Evolutionary conservation across 2,888 invertebrate genomes (phyloP), one percentile per base, ranked within the genome.

Genomic region (Chymomyza procnemis): DNA sequence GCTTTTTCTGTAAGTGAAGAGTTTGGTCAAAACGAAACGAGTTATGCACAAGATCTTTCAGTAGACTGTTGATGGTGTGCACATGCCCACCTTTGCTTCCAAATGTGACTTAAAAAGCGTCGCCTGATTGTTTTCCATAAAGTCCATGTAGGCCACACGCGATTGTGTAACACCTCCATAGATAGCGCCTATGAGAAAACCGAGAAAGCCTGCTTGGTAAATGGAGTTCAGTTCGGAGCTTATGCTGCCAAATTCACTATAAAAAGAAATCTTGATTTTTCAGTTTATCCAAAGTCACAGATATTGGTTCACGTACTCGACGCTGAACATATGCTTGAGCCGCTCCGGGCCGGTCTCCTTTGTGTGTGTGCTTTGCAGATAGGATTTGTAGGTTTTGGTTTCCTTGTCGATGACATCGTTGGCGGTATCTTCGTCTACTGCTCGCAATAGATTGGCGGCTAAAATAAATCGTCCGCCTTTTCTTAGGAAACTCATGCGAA

Each of bases 1-100:
- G 88, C 81, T 93, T 93, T 92, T 93, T 93, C 94, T 95, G 89
- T 16, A 92, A 92, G 1, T n/a, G 12, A 41, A 66, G 56, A 68
- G 52, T 22, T 60, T 2, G 19, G 14, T 47, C 5, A 14, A 4
- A 47, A 4, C 6, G 3, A 30, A 30, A 30, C 3, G n/a, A n/a
- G n/a, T n/a, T n/a, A n/a, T n/a, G n/a, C n/a, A n/a, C n/a, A n/a
- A n/a, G n/a, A n/a, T n/a, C n/a, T n/a, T n/a, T n/a, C n/a, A n/a
- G n/a, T n/a, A n/a, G n/a, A n/a, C n/a, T n/a, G n/a, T n/a, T n/a
- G n/a, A n/a, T n/a, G n/a, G n/a, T n/a, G n/a, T n/a, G n/a, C n/a
- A n/a, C n/a, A n/a, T n/a, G n/a, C n/a, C n/a, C n/a, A 94, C 95
- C 92, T 95, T 94, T 3, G 96, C 96, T 62, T 95, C 93, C 6